Conservation (phyloP, 2,888 invertebrate genomes). For the Leptura quadrifasciata region DNA sequence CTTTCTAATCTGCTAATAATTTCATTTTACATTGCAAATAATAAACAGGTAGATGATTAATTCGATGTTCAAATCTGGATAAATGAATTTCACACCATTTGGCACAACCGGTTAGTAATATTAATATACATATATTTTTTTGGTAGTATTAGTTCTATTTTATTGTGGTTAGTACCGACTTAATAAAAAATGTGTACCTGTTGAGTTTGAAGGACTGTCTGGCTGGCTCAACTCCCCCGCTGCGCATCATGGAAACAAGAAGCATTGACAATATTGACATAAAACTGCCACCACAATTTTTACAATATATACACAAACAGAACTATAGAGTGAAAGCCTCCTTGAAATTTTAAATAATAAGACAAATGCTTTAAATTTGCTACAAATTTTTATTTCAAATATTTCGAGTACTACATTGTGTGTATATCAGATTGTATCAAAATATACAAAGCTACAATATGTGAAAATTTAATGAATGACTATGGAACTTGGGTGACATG, state of each 20-base stretch:
- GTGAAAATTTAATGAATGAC: constrained; percentile 15
- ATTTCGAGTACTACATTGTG: constrained; percentile 25
- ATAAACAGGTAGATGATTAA: too few species aligned
- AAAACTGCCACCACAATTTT: constrained; percentile 66
- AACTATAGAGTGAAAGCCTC: constrained; percentile 18
- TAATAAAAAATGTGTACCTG: constrained; percentile 71
- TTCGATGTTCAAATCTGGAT: too few species aligned
- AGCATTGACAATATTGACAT: constrained; percentile 66
- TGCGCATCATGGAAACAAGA: constrained; percentile 73
- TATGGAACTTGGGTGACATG: constrained; percentile 2
- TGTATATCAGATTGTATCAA: constrained; percentile 23
- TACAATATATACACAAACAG: constrained; percentile 63
- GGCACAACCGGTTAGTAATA: neutral
- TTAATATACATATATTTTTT: too few species aligned
- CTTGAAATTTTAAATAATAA: constrained; percentile 27
- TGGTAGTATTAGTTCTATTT: constrained; percentile 13
- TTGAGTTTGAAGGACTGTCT: constrained; percentile 71
- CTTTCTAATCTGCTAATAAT: too few species aligned
- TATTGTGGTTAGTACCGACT: constrained; percentile 39
- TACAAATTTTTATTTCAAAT: constrained; percentile 38
- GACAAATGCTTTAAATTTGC: constrained; percentile 31
- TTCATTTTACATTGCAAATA: too few species aligned
- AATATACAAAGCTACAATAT: constrained; percentile 19
- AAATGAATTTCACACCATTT: neutral
- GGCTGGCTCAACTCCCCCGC: constrained; percentile 67